phyloP scores from a whole-genome alignment of 1,140 invertebrate genomes.

The Hylyphantes graminicola region DNA sequence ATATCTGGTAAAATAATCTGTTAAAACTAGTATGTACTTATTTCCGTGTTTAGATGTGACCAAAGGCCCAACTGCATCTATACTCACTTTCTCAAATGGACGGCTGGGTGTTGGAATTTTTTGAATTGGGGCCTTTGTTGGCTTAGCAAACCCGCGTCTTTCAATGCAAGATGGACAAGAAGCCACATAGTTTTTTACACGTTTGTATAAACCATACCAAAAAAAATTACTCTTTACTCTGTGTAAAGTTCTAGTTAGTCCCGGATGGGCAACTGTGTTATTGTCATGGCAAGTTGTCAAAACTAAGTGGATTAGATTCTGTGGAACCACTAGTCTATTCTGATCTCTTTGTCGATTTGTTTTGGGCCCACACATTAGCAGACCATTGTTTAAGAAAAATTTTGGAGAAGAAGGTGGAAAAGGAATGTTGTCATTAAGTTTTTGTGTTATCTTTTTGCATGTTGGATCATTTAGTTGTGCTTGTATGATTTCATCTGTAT shows the following conservation, averaged over 20 bases:
- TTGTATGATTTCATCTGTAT: not conserved
- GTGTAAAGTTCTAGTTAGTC: not conserved
- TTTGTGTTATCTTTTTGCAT: not conserved
- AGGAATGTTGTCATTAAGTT: not conserved
- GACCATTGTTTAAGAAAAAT: not conserved
- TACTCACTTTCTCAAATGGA: not conserved
- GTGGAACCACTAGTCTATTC: not conserved
- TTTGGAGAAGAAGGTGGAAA: not conserved
- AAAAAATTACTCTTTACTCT: slow-evolving; percentile 15
- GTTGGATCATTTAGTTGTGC: not conserved
- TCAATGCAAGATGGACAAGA: not conserved
- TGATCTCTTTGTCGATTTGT: not conserved
- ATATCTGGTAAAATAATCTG: not conserved
- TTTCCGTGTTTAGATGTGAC: not conserved
- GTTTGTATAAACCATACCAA: not conserved
- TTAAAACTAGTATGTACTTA: not conserved
- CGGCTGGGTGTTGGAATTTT: not conserved
- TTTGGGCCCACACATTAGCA: not conserved
- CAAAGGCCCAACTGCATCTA: slow-evolving; percentile 4
- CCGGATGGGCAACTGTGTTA: not conserved
- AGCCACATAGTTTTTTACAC: not conserved
- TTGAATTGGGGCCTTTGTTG: not conserved
- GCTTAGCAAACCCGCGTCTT: not conserved
- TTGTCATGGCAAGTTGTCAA: not conserved
- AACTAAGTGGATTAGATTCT: not conserved